Conservation (phyloP, 2,113 vertebrate species). For the Mastomys coucha region DNA sequence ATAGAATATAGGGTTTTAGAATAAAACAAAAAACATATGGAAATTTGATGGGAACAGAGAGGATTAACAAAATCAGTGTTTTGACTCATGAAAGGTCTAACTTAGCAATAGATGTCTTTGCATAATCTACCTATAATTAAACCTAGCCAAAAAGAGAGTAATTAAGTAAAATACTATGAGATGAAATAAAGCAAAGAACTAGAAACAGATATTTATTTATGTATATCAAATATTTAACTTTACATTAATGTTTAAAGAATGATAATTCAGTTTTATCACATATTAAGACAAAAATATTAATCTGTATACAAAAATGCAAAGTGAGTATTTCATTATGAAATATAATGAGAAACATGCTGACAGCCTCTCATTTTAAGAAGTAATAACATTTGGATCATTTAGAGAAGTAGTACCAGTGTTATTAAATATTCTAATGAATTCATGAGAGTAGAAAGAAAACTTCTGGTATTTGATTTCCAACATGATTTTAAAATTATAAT, state of each 20-base stretch:
- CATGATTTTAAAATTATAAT: not conserved
- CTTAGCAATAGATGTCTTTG: not conserved
- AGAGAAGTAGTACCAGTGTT: not conserved
- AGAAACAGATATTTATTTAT: not conserved
- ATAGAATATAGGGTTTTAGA: slow-evolving; percentile 3
- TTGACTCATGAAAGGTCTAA: not conserved
- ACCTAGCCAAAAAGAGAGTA: not conserved
- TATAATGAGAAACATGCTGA: not conserved
- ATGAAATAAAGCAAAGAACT: not conserved
- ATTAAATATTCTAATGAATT: not conserved
- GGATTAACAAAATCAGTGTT: slow-evolving; percentile 25
- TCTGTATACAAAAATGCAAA: not conserved
- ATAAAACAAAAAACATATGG: slow-evolving; percentile 28
- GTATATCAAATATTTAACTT: not conserved
- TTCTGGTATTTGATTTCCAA: not conserved
- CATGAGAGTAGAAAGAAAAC: not conserved
- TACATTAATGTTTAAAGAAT: not conserved
- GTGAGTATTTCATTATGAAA: not conserved
- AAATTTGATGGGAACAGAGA: slow-evolving; percentile 11
- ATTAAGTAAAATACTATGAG: not conserved
- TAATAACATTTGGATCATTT: not conserved
- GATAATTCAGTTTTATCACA: not conserved
- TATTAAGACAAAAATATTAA: not conserved
- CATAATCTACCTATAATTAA: not conserved
- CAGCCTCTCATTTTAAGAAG: not conserved